Evolutionary conservation across 2,797 vertebrate genomes (phyloP).

Genomic region (Cottoperca gobio): DNA sequence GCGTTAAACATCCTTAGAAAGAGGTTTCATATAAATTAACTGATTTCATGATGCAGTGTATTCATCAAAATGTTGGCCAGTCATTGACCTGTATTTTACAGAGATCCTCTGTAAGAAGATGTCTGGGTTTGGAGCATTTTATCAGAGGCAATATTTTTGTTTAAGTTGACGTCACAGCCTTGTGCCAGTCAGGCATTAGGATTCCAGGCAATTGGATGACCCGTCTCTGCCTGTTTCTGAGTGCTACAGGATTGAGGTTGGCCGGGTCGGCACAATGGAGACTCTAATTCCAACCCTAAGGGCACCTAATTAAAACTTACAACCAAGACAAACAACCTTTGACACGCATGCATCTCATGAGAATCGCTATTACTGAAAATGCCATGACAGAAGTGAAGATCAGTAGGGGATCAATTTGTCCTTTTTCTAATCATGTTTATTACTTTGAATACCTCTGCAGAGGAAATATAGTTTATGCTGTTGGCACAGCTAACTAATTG

Average conservation of each 20-base stretch:
- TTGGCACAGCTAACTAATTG: background rate
- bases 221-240: constrained; percentile 66
- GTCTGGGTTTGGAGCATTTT: constrained; percentile 5
- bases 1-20: constrained; percentile 10
- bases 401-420: constrained; percentile 14
- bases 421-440: constrained; percentile 23
- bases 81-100: constrained; percentile 9
- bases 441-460: constrained; percentile 1
- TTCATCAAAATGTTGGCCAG: background rate
- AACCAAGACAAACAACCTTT: constrained; percentile 75
- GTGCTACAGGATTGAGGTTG: constrained; percentile 78
- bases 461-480: background rate
- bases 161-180: constrained; percentile 50
- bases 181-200: constrained; percentile 60
- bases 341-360: constrained; percentile 60
- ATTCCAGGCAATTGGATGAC: constrained; percentile 72
- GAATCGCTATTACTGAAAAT: constrained; percentile 62
- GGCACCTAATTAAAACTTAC: constrained; percentile 80
- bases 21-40: background rate
- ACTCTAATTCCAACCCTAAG: constrained; percentile 73
- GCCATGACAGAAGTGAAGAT: constrained; percentile 47
- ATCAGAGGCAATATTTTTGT: constrained; percentile 23
- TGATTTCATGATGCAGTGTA: background rate
- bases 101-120: background rate
- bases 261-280: constrained; percentile 75